Percentiles rank a stretch among this genome's conserved stretches.
Conservation (phyloP, 2,888 invertebrate species). For the Meiosimyza decipiens region DNA sequence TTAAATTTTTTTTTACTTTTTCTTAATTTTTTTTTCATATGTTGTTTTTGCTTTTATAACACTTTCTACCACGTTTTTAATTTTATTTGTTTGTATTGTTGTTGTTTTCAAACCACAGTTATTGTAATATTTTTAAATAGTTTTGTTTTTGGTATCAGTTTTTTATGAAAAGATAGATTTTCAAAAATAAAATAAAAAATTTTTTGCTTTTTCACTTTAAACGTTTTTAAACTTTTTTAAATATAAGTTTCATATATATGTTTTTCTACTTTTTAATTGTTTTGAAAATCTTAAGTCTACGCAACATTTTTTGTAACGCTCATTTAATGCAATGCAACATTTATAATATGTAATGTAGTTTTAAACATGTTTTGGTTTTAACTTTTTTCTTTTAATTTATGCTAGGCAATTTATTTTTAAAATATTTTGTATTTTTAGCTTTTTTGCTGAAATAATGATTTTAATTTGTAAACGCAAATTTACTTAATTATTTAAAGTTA, state of each 20-base stretch:
- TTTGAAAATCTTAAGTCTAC: conserved; percentile 20
- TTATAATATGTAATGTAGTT: conserved; percentile 17
- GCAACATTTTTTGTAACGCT: conserved; percentile 26
- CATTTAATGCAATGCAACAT: conserved; percentile 24
- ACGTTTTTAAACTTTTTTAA: conserved; percentile 15
- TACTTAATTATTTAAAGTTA: too few relatives aligned
- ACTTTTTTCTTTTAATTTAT: background rate
- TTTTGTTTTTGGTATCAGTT: conserved; percentile 47
- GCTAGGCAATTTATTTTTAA: background rate
- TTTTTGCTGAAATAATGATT: background rate
- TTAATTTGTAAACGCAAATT: background rate
- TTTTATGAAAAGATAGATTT: conserved; percentile 30
- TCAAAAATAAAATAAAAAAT: conserved; percentile 25
- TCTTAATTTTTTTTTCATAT: conserved; percentile 32
- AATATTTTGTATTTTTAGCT: conserved; percentile 3
- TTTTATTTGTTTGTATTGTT: conserved; percentile 37
- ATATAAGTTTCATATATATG: background rate
- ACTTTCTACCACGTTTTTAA: conserved; percentile 31
- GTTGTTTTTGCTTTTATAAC: conserved; percentile 32
- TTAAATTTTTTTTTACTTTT: conserved; percentile 43
- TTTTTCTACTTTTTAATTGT: background rate
- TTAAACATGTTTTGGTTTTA: background rate
- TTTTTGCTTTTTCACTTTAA: conserved; percentile 23
- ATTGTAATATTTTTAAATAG: conserved; percentile 60
- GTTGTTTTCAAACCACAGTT: conserved; percentile 59